A percentile compares a stretch with the other conserved stretches of the same genome.
Evolutionary conservation across 1,140 invertebrate species (phyloP).

Genomic region (Pantala flavescens): DNA sequence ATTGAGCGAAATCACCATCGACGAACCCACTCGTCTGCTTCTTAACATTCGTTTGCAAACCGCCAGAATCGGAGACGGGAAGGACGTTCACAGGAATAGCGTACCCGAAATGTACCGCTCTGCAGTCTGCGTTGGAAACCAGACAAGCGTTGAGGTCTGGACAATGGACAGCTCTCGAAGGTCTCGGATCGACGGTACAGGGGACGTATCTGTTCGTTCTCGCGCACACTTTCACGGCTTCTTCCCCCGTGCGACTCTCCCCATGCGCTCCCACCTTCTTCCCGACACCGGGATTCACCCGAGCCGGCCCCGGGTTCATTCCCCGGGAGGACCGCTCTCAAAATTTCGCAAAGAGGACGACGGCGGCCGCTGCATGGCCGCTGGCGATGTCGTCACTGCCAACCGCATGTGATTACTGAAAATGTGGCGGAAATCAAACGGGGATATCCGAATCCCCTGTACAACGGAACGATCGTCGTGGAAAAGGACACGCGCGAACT

Average conservation of each 20-base stretch:
- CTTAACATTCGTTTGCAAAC: neutral
- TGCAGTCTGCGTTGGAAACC: conserved; percentile 36
- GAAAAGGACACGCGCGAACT: too few species aligned
- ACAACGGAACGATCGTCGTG: too few species aligned
- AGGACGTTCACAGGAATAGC: conserved; percentile 43
- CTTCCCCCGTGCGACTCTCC: neutral
- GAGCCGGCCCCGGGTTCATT: neutral
- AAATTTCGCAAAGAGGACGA: neutral
- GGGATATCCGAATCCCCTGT: too few species aligned
- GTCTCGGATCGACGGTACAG: conserved; percentile 35
- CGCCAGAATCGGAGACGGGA: conserved; percentile 26
- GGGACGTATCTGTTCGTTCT: conserved; percentile 28
- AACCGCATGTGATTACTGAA: too few species aligned
- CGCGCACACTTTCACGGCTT: neutral
- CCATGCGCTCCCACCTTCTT: neutral
- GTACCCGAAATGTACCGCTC: conserved; percentile 46
- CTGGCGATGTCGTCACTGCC: neutral
- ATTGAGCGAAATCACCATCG: conserved; percentile 29
- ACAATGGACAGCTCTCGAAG: conserved; percentile 40
- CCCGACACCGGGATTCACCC: neutral
- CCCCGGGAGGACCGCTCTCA: neutral
- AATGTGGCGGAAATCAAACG: too few species aligned
- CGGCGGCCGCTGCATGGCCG: neutral
- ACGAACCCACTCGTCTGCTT: neutral
- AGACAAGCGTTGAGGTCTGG: conserved; percentile 39